Conservation (phyloP, 2,113 vertebrate species). For the Daubentonia madagascariensis region DNA sequence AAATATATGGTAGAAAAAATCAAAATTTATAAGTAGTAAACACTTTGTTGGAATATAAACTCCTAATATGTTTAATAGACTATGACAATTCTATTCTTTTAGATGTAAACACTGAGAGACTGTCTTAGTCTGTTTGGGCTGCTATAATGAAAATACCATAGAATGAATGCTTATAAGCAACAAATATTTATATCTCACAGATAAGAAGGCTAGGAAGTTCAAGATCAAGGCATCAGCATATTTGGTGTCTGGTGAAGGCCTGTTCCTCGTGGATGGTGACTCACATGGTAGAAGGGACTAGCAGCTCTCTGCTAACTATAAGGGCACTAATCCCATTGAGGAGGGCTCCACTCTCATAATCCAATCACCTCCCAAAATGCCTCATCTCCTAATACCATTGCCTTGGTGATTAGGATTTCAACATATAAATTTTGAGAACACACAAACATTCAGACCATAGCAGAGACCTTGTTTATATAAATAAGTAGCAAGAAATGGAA, state of each 20-base stretch:
- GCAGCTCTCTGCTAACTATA: not conserved
- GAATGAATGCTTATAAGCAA: not conserved
- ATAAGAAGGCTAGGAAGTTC: not conserved
- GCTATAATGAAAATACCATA: not conserved
- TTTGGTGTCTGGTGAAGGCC: too few relatives aligned
- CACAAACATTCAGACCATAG: not conserved
- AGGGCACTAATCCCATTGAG: not conserved
- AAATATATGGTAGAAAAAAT: not conserved
- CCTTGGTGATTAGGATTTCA: not conserved
- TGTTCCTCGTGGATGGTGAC: not conserved
- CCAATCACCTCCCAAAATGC: not conserved
- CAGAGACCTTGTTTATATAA: not conserved
- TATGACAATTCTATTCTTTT: not conserved
- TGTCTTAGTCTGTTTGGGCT: not conserved
- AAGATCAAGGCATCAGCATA: not conserved
- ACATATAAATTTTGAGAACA: not conserved
- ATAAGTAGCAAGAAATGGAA: not conserved
- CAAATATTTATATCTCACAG: not conserved
- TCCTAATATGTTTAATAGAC: not conserved
- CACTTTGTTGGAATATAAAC: not conserved
- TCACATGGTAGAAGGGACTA: not conserved
- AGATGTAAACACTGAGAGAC: not conserved
- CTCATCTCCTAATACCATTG: not conserved
- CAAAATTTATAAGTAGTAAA: not conserved
- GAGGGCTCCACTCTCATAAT: not conserved